A percentile compares a stretch with the other conserved stretches of the same genome.
These are phyloP conservation scores for Shinisaurus crocodilurus DNA, from an alignment of 2,113 vertebrate species.

Conservation along the genomic window DNA sequence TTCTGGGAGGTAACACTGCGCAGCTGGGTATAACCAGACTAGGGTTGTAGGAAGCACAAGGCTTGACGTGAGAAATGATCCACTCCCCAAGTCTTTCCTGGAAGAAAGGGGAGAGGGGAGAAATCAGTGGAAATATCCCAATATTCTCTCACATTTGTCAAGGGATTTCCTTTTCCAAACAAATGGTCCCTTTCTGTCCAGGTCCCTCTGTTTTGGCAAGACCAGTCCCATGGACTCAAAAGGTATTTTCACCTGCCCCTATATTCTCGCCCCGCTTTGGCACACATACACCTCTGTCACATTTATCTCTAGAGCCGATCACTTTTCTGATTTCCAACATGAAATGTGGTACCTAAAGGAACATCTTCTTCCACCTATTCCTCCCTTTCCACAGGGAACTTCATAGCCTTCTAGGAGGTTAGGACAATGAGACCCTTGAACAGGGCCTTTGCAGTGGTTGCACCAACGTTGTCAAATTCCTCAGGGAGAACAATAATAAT, in stretches of 20 bases:
- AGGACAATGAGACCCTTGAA: neutral
- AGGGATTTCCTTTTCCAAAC: neutral
- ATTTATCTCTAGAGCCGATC: neutral
- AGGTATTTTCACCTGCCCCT: neutral
- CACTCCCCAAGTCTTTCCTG: neutral
- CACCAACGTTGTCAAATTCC: neutral
- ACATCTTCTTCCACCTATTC: neutral
- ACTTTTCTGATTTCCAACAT: neutral
- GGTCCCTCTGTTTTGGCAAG: neutral
- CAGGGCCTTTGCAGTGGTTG: neutral
- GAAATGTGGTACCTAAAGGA: neutral
- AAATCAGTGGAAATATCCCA: neutral
- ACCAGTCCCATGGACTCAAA: neutral
- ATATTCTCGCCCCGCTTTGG: neutral
- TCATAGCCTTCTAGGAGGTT: neutral
- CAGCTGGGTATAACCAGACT: neutral
- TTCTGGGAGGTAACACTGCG: slow-evolving; percentile 11
- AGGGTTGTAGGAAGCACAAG: neutral
- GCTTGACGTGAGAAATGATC: neutral
- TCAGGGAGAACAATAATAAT: neutral
- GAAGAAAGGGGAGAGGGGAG: neutral
- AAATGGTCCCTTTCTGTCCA: neutral
- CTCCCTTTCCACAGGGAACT: neutral
- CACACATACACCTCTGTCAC: neutral
- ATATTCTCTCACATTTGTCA: neutral